Conservation (phyloP, 2,113 vertebrate genomes). For the Rhagologus leucostigma region DNA sequence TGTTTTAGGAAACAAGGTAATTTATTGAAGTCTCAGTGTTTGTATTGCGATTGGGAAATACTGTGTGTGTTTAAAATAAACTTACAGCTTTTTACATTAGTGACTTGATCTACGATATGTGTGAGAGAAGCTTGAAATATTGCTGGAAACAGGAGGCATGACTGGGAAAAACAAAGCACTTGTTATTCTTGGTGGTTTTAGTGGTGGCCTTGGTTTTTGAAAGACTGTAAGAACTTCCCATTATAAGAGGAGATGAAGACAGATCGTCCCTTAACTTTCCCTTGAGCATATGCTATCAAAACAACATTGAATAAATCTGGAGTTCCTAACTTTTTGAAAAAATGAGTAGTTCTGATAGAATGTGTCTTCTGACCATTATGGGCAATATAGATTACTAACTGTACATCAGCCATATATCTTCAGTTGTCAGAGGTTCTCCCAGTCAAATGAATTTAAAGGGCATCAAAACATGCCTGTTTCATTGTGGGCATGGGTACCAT, state of each 20-base stretch:
- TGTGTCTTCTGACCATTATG: neutral
- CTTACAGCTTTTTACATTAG: neutral
- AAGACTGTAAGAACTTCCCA: neutral
- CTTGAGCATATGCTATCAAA: neutral
- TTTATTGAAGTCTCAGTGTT: neutral
- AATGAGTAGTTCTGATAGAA: neutral
- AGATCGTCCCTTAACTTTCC: neutral
- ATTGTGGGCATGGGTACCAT: rapidly evolving
- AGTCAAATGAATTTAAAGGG: neutral
- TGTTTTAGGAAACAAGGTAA: neutral
- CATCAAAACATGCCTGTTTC: neutral
- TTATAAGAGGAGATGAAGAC: neutral
- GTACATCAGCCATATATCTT: neutral
- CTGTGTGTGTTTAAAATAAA: neutral
- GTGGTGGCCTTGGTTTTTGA: neutral
- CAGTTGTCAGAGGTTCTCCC: neutral
- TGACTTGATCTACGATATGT: neutral
- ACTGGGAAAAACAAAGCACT: neutral
- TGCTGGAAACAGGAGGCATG: neutral
- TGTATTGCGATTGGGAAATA: neutral
- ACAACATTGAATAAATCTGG: neutral
- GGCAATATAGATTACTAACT: neutral
- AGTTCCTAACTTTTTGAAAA: neutral
- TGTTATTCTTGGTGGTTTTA: neutral
- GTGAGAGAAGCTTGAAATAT: neutral